Evolutionary conservation across 2,888 invertebrate genomes (phyloP), one percentile per base, ranked within the genome.

Genomic region (Lasioglossum oenotherae): DNA sequence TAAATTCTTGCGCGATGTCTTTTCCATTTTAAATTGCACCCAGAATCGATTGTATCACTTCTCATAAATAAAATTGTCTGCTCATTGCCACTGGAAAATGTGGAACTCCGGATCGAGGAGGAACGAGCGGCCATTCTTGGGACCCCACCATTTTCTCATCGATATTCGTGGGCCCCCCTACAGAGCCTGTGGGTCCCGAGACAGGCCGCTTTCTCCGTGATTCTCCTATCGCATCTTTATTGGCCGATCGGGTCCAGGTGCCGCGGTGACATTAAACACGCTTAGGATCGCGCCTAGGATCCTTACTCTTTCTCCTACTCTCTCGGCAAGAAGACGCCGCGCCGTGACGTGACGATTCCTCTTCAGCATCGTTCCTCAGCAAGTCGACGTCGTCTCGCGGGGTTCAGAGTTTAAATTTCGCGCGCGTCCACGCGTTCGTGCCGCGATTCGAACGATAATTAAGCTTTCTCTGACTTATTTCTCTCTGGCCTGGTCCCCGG

Each of bases 121-220:
- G 60, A 14, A 60, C 27, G 35, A 75, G 2, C 71, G 46, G 57
- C 77, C 81, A 76, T 86, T 81, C 80, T 19, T 53, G 57, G 82
- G 71, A 73, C 80, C 82, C 86, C 87, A 74, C 84, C 82, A 85
- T 91, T 84, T 90, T 91, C 90, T 88, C 88, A 77, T 87, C 86
- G 83, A 81, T 74, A 88, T 83, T 88, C 81, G 82, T 79, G 38
- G 84, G 77, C 80, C 86, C 87, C 87, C 87, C 91, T 86, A 76
- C 75, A 44, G 89, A 78, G 85, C 73, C 87, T 19, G 67, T 53
- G 74, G 71, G 76, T 71, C 53, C 57, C 89, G 83, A 78, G 84
- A 80, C 82, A 85, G 85, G 85, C 87, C 81, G 92, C 92, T 92
- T 92, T 92, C 92, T 92, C 92, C 92, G 82, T 74, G 91, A 91